Percentiles rank a stretch among this genome's conserved stretches.
These are phyloP conservation scores for Ptilonorhynchus violaceus DNA, from an alignment of 2,113 vertebrate genomes.

Conservation along the genomic window DNA sequence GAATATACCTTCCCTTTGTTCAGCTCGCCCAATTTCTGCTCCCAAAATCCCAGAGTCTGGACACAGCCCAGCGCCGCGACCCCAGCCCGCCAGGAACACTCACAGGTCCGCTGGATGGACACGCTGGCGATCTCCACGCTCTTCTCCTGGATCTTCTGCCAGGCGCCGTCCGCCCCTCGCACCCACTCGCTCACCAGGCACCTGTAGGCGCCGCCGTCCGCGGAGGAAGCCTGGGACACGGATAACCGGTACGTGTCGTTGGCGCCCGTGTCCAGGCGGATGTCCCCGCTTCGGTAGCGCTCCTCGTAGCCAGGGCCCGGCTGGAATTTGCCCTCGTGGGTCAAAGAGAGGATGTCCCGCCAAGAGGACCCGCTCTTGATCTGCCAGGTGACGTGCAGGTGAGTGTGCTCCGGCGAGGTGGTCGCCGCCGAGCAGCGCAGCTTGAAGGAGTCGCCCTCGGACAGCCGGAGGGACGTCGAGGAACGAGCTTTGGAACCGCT, in stretches of 20 bases:
- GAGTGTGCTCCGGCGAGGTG: conserved; percentile 76
- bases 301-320: conserved; percentile 68
- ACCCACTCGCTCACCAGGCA: conserved; percentile 89
- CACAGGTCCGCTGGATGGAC: conserved; percentile 81
- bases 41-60: background rate
- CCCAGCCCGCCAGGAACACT: conserved; percentile 28
- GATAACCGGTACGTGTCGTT: conserved; percentile 78
- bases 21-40: background rate
- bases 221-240: conserved; percentile 67
- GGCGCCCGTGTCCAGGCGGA: conserved; percentile 78
- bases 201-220: conserved; percentile 80
- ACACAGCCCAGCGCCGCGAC: background rate
- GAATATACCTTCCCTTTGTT: background rate
- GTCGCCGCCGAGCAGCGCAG: conserved; percentile 79
- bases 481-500: conserved; percentile 43
- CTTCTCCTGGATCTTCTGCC: conserved; percentile 88
- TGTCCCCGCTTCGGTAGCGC: conserved; percentile 78
- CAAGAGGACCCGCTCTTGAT: conserved; percentile 49
- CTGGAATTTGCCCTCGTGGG: conserved; percentile 78
- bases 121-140: conserved; percentile 77
- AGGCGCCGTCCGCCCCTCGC: conserved; percentile 73
- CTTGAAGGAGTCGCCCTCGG: conserved; percentile 83
- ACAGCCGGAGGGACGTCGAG: conserved; percentile 48
- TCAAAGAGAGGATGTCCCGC: conserved; percentile 78
- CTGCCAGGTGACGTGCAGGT: conserved; percentile 87